phyloP scores from a whole-genome alignment of 2,888 invertebrate species.

The Protodeltote pygarga region DNA sequence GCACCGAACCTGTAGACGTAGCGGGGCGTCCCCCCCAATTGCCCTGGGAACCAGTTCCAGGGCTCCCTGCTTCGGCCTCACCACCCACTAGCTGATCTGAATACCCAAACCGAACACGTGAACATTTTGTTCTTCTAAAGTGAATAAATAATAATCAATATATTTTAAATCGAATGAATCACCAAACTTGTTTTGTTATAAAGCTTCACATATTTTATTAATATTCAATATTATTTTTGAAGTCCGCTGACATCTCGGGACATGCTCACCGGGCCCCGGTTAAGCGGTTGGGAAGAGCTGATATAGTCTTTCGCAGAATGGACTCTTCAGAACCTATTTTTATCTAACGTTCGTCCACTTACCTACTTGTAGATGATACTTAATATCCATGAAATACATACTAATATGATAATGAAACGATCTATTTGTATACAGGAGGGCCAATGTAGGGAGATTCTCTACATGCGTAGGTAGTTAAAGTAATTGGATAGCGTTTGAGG shows the following conservation, averaged over 20 bases:
- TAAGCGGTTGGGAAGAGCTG: too few species aligned
- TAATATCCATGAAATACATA: conserved; percentile 18
- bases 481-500: conserved; percentile 45
- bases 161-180: too few species aligned
- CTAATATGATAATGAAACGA: conserved; percentile 37
- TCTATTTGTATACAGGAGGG: conserved; percentile 58
- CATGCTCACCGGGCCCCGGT: too few species aligned
- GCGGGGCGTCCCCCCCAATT: conserved; percentile 78
- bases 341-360: background rate
- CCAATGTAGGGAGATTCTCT: conserved; percentile 53
- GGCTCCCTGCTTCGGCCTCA: conserved; percentile 71
- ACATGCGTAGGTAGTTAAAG: conserved; percentile 42
- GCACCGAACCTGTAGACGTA: conserved; percentile 80
- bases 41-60: conserved; percentile 72
- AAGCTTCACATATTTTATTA: too few species aligned
- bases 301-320: too few species aligned
- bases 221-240: too few species aligned
- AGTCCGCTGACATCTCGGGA: too few species aligned
- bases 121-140: conserved; percentile 4
- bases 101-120: conserved; percentile 57
- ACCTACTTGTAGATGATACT: background rate
- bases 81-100: conserved; percentile 83
- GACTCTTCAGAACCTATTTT: too few species aligned
- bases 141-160: too few species aligned
- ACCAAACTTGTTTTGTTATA: too few species aligned